Conservation (phyloP, 2,888 invertebrate genomes). For the Melanchra persicariae region DNA sequence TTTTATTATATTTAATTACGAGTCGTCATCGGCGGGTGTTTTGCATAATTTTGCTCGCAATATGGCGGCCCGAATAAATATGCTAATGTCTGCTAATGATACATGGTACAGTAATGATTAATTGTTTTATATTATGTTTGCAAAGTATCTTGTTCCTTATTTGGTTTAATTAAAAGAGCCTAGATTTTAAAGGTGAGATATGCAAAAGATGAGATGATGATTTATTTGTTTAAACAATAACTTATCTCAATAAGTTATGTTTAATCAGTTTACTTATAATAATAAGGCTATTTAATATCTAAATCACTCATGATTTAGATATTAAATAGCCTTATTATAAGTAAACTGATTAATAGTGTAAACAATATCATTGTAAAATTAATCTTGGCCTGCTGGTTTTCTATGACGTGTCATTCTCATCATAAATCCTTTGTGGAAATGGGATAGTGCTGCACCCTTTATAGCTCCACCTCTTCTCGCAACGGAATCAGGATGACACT, state of each 20-base stretch:
- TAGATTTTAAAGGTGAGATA: slow-evolving; percentile 3
- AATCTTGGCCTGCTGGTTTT: too few relatives aligned
- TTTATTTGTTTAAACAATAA: too few relatives aligned
- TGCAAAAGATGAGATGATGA: too few relatives aligned
- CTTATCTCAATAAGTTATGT: too few relatives aligned
- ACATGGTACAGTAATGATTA: slow-evolving; percentile 46
- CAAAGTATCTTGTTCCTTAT: slow-evolving; percentile 7
- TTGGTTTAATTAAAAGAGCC: not conserved
- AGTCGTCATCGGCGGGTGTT: slow-evolving; percentile 29
- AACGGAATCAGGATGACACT: too few relatives aligned
- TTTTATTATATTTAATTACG: slow-evolving; percentile 65
- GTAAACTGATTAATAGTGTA: not conserved
- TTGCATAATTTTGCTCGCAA: slow-evolving; percentile 53
- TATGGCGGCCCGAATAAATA: slow-evolving; percentile 46
- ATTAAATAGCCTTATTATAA: not conserved
- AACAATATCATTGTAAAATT: not conserved
- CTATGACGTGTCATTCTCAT: too few relatives aligned
- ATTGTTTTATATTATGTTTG: slow-evolving; percentile 10
- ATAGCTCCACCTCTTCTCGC: too few relatives aligned
- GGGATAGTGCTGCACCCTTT: too few relatives aligned
- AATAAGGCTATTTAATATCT: too few relatives aligned
- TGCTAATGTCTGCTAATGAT: slow-evolving; percentile 39
- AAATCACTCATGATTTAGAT: too few relatives aligned
- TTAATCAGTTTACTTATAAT: too few relatives aligned
- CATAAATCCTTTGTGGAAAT: not conserved